These are phyloP conservation scores for Oreochromis niloticus DNA, from an alignment of 2,113 vertebrate species.

Conservation along the genomic window DNA sequence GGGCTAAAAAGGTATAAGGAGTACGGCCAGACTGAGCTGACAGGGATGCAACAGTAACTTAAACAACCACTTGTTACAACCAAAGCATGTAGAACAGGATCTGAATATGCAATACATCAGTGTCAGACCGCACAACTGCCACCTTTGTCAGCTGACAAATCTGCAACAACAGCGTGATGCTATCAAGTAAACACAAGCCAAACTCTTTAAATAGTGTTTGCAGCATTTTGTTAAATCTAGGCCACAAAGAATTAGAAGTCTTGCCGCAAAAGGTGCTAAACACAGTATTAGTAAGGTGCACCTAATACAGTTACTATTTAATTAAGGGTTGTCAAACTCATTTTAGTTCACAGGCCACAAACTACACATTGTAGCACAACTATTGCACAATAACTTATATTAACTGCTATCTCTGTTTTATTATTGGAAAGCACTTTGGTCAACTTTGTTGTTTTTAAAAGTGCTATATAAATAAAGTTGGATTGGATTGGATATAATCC, in stretches of 20 bases:
- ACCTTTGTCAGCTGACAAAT: not conserved
- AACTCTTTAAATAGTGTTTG: not conserved
- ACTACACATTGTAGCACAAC: not conserved
- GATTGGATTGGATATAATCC: not conserved
- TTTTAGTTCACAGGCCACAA: not conserved
- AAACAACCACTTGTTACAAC: not conserved
- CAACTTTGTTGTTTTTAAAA: too few species aligned
- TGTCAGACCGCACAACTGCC: fast-evolving
- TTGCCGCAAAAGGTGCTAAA: not conserved
- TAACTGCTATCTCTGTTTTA: too few species aligned
- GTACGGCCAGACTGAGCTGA: not conserved
- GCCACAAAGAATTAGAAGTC: not conserved
- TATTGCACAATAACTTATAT: not conserved
- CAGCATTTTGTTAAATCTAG: not conserved
- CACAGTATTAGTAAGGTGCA: not conserved
- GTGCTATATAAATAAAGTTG: too few species aligned
- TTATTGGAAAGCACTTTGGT: too few species aligned
- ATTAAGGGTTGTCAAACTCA: not conserved
- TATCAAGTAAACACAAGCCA: not conserved
- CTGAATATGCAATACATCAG: not conserved
- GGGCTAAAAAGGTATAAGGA: too few species aligned
- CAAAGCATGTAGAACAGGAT: not conserved
- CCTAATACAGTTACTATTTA: not conserved
- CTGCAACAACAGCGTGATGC: not conserved
- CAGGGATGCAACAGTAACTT: not conserved